Evolutionary conservation across 2,888 invertebrate genomes (phyloP), one percentile per base, ranked within the genome.

Genomic region (Elegia similella): DNA sequence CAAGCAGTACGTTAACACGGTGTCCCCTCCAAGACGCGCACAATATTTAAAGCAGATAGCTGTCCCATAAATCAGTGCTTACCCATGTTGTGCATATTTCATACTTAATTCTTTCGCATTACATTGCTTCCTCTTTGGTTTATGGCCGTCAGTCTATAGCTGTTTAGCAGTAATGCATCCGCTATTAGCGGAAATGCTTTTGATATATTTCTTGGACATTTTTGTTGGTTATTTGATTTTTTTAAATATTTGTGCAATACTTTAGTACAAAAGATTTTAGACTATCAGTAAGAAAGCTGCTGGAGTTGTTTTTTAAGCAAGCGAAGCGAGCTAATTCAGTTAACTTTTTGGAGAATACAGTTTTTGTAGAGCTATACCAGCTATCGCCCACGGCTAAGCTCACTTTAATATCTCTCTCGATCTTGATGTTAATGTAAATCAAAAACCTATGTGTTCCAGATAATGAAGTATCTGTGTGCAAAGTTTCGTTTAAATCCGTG

Each of bases 31-130:
- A 65, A 66, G 65, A 63, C 52, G 48, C 70, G 63, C 70, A 76
- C 76, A 77, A 75, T 78, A 76, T 79, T 79, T 70, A 78, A 78
- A 76, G 73, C 72, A 76, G 80, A 81, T 85, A 77, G 82, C 80
- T 75, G 81, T 68, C 77, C 69, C 82, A 86, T 92, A 92, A 92
- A 92, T 92, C 91, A 91, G 69, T 70, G 69, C 80, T 78, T 81
- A 82, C 86, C 84, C 74, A 75, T 77, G 85, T 80, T 79, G 78
- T 82, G 84, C 86, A 89, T 92, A 91, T 90, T 91, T 92, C 88
- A 90, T 91, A 87, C 82, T 92, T 90, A 92, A 90, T 90, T 91
- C 89, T 91, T 90, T 87, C 78, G 77, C 74, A 78, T 75, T 78
- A 77, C 73, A 70, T 68, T 74, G 75, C 74, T 76, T 66, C 73